These are phyloP conservation scores for Gastrophryne carolinensis DNA, from an alignment of 2,797 vertebrate species.

Conservation along the genomic window DNA sequence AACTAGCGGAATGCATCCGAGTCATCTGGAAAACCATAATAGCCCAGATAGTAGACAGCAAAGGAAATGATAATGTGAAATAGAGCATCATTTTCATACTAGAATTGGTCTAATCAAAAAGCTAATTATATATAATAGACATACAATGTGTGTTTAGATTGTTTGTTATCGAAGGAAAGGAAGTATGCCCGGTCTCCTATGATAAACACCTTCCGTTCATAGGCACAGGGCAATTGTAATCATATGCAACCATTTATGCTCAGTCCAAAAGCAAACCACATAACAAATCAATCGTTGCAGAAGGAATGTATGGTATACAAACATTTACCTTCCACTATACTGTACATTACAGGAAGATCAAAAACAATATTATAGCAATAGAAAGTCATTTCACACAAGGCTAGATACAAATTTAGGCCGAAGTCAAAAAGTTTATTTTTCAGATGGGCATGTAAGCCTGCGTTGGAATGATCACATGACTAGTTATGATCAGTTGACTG, in stretches of 20 bases:
- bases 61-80: slow-evolving; percentile 55
- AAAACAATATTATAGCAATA: background rate
- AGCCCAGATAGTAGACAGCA: slow-evolving; percentile 52
- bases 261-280: slow-evolving; percentile 17
- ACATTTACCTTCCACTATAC: background rate
- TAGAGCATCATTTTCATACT: slow-evolving; percentile 55
- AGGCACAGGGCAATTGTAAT: slow-evolving; percentile 7
- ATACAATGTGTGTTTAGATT: slow-evolving; percentile 39
- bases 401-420: background rate
- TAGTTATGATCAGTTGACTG: too few species aligned
- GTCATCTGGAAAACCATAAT: slow-evolving; percentile 45
- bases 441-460: background rate
- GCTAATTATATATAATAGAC: slow-evolving; percentile 49
- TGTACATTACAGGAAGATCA: background rate
- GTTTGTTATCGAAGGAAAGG: slow-evolving; percentile 42
- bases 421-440: background rate
- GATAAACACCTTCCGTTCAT: slow-evolving; percentile 47
- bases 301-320: background rate
- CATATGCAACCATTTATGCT: slow-evolving; percentile 49
- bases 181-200: slow-evolving; percentile 38
- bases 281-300: background rate
- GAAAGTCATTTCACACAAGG: background rate
- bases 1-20: slow-evolving; percentile 21
- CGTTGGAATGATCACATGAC: background rate
- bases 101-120: slow-evolving; percentile 53